Base-by-base conservation (phyloP, 2,797 vertebrate genomes). In the Malurus splendens region DNA sequence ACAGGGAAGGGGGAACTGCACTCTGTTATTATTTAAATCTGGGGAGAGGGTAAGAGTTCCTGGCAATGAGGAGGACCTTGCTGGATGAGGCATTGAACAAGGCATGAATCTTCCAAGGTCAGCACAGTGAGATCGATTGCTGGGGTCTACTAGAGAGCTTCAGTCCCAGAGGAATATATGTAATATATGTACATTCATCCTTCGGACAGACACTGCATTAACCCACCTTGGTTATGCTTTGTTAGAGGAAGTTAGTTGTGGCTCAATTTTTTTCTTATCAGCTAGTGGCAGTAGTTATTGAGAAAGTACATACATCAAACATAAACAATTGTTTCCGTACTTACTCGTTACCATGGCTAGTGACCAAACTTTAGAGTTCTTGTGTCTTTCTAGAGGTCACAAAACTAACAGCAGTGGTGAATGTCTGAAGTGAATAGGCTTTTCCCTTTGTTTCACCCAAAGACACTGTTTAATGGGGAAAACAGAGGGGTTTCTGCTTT, bases 91-190 rank as follows among this genome's bases (percentile, higher is more conserved):
- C 16, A 52, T 15, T 38, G 52, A 48, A 33, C 3, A 32, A 79
- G 44, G 17, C 2, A 1, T 70, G 61, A 67, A 22, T 22, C 30
- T 61, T 90, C 15, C 25, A 61, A 24, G 51, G 12, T 42, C 27
- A 36, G 27, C 2, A 1, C 25, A 41, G 27, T 0, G 4, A 48
- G 38, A 36, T 12, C 48, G 39, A 9, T 47, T 2, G 0, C 13
- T 44, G 22, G 2, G 25, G 11, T 65, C 54, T 44, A 2, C 3
- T 36, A 36, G 36, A 14, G 36, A 44, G 15, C 25, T 62, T 68
- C 6, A 2, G 17, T 27, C 38, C 38, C 32, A 25, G 42, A 47
- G 16, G 7, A 2, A 12, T 18, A 12, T 4, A 7, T 1, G 4
- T n/a, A 10, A 1, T 1, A 32, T 32, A 32, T 32, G 32, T 32